Conservation (phyloP, 2,888 invertebrate species). For the Griposia aprilina region DNA sequence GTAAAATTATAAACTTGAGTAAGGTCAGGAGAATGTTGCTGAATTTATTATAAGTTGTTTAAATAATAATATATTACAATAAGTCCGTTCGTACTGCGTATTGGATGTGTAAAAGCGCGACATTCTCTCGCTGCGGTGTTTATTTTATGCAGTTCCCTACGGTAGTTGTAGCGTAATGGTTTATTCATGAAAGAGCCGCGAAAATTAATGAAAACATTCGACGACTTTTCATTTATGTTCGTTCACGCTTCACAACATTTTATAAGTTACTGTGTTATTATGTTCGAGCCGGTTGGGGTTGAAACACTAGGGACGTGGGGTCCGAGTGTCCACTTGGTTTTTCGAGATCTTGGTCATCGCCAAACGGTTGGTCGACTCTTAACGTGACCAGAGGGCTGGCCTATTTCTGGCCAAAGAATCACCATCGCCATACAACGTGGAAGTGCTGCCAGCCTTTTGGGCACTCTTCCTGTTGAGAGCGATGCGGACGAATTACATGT, state of each 20-base stretch:
- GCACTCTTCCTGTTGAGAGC: no score
- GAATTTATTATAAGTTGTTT: slow-evolving; percentile 1
- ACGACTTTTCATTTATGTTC: slow-evolving; percentile 21
- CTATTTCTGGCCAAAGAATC: no score
- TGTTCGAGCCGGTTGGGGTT: no score
- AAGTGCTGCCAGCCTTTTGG: no score
- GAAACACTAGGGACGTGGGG: no score
- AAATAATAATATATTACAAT: slow-evolving; percentile 33
- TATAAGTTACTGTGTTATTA: not conserved
- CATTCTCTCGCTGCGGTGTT: slow-evolving; percentile 33
- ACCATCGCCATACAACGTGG: no score
- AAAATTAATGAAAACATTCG: slow-evolving; percentile 41
- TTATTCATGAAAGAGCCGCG: slow-evolving; percentile 47
- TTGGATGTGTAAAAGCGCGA: slow-evolving; percentile 13
- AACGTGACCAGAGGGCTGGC: no score
- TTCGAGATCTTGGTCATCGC: no score
- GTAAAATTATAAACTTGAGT: not conserved
- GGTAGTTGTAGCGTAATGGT: slow-evolving; percentile 34
- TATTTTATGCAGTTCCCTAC: slow-evolving; percentile 45
- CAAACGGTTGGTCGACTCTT: no score
- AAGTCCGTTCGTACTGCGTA: slow-evolving; percentile 19
- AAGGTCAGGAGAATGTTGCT: not conserved
- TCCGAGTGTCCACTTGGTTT: no score
- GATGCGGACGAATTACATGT: no score
- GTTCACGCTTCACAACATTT: not conserved